These are phyloP conservation scores for Corapipo altera DNA, from an alignment of 2,113 vertebrate genomes.

Conservation along the genomic window DNA sequence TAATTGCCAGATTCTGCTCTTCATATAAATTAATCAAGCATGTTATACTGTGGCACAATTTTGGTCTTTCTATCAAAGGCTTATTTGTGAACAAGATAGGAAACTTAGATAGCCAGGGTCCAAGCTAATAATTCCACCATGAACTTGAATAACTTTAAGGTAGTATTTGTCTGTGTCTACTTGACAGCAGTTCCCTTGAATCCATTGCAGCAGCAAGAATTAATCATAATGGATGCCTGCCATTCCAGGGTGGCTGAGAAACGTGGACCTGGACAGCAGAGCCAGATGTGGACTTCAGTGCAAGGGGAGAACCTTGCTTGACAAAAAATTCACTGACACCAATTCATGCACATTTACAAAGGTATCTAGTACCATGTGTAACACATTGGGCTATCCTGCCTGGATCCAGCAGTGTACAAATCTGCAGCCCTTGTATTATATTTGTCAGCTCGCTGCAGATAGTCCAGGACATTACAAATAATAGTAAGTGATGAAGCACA, in stretches of 20 bases:
- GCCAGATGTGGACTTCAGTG: not conserved
- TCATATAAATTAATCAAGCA: not conserved
- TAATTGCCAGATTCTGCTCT: not conserved
- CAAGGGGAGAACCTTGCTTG: not conserved
- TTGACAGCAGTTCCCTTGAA: not conserved
- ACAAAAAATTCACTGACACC: not conserved
- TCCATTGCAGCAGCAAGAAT: not conserved
- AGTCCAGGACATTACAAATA: not conserved
- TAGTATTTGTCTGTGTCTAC: not conserved
- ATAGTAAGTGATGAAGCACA: accelerated
- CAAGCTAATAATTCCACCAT: not conserved
- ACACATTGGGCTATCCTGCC: not conserved
- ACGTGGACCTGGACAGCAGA: not conserved
- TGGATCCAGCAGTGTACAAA: not conserved
- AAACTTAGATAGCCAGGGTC: not conserved
- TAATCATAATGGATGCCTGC: not conserved
- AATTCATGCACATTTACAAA: not conserved
- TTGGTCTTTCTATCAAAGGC: not conserved
- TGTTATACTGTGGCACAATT: not conserved
- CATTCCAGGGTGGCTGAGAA: not conserved
- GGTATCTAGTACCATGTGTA: not conserved
- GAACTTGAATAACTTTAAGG: not conserved
- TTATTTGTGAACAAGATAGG: not conserved
- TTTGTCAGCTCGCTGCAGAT: not conserved
- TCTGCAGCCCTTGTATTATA: not conserved